Evolutionary conservation across 2,797 vertebrate genomes (phyloP), one percentile per base, ranked within the genome.

Genomic region (Enteromius viviparus): DNA sequence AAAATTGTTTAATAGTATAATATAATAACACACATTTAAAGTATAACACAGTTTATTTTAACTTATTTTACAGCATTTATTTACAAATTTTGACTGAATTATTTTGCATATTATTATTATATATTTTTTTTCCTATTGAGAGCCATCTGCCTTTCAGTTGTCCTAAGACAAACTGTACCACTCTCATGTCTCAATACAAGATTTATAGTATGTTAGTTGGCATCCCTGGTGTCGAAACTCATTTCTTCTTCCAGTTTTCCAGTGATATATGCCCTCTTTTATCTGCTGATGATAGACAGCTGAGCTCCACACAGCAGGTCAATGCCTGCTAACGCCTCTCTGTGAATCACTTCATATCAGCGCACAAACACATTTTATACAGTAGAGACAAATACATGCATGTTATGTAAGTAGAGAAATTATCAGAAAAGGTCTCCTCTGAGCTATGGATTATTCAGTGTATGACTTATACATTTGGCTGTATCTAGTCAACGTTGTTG

Each of bases 241-340:
- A 34, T 83, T 86, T 68, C 64, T 84, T 66, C 42, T 6, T 34
- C 68, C 37, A 32, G 86, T 88, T 71, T 87, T 83, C 60, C 68
- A 17, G 12, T 91, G 89, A 92, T 91, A 88, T 89, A 91, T 84
- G 84, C 49, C 85, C 78, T 84, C 45, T 45, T 82, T 78, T 88
- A 90, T 91, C 88, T 87, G 89, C 88, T 71, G 76, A 90, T 84
- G 87, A 87, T 81, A 91, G 90, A 89, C 78, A 87, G 88, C 84
- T 87, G 85, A 79, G 78, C 81, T 90, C 85, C 82, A 68, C 49
- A 60, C 29, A 66, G 84, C 76, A 85, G 84, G 85, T 85, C 80
- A 83, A 47, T 81, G 47, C 32, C 65, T 78, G 80, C 89, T 89
- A 81, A 34, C 17, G 84, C 86, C 80, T 64, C 37, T 88, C 87